phyloP scores from a whole-genome alignment of 2,113 vertebrate genomes.

The Crocuta crocuta region DNA sequence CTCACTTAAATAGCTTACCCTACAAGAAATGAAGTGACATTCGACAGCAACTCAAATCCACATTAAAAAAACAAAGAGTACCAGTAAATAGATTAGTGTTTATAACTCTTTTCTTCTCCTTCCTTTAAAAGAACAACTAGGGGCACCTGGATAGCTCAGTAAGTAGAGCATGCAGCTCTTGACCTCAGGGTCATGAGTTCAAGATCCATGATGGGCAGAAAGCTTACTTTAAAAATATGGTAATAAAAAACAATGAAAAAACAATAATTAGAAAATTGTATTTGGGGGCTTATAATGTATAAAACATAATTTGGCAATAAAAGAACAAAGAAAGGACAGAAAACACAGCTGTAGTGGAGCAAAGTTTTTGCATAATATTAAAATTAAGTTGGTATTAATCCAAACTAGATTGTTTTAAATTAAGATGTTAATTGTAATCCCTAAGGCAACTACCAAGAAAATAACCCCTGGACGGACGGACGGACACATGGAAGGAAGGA shows the following conservation, averaged over 20 bases:
- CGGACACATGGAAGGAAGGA: too few relatives aligned
- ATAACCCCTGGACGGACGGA: not conserved
- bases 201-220: not conserved
- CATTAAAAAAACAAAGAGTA: not conserved
- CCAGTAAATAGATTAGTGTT: not conserved
- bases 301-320: not conserved
- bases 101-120: not conserved
- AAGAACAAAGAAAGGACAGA: not conserved
- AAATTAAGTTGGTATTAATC: conserved; percentile 1
- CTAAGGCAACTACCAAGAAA: not conserved
- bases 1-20: not conserved
- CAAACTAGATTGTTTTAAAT: not conserved
- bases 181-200: not conserved
- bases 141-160: not conserved
- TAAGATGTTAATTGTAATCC: not conserved
- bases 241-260: not conserved
- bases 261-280: not conserved
- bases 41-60: not conserved
- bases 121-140: not conserved
- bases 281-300: not conserved
- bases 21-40: not conserved
- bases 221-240: not conserved
- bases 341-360: not conserved
- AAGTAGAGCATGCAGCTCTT: not conserved
- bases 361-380: not conserved